These are phyloP conservation scores for Latheticus oryzae DNA, from an alignment of 2,888 invertebrate genomes.

Conservation along the genomic window DNA sequence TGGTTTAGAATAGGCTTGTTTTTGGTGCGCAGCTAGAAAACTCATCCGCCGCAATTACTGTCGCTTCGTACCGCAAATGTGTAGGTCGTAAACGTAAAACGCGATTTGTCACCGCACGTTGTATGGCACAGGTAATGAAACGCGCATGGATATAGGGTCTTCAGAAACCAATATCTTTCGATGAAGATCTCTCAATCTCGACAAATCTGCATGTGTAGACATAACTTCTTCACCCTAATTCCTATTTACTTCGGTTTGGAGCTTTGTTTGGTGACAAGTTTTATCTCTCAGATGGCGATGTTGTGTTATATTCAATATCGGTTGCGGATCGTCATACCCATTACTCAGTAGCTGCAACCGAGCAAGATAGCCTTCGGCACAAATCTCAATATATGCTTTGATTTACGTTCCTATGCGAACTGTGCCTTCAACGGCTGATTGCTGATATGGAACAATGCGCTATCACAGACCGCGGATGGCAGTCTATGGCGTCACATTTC, in stretches of 20 bases:
- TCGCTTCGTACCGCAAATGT: conserved; percentile 48
- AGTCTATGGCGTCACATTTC: conserved; percentile 30
- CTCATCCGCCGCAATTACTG: conserved; percentile 47
- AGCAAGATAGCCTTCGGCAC: conserved; percentile 47
- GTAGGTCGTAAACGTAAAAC: conserved; percentile 52
- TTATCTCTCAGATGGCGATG: conserved; percentile 59
- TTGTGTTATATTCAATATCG: conserved; percentile 61
- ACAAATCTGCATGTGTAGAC: conserved; percentile 56
- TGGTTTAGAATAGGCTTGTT: conserved; percentile 18
- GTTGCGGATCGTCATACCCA: conserved; percentile 54
- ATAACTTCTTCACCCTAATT: conserved; percentile 59
- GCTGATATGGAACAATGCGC: conserved; percentile 39
- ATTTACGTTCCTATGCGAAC: conserved; percentile 44
- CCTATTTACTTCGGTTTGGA: conserved; percentile 56
- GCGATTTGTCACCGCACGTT: conserved; percentile 51
- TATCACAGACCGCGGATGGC: conserved; percentile 28
- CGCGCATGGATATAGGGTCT: conserved; percentile 41
- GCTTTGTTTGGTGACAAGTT: conserved; percentile 61
- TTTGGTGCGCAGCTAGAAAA: conserved; percentile 34
- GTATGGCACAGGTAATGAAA: conserved; percentile 46
- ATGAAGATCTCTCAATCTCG: conserved; percentile 58
- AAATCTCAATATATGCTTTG: conserved; percentile 53
- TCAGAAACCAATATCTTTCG: conserved; percentile 53
- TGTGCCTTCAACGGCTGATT: conserved; percentile 30
- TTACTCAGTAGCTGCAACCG: conserved; percentile 53